phyloP scores from a whole-genome alignment of 2,113 vertebrate species.

The Xyliphius kryptos region DNA sequence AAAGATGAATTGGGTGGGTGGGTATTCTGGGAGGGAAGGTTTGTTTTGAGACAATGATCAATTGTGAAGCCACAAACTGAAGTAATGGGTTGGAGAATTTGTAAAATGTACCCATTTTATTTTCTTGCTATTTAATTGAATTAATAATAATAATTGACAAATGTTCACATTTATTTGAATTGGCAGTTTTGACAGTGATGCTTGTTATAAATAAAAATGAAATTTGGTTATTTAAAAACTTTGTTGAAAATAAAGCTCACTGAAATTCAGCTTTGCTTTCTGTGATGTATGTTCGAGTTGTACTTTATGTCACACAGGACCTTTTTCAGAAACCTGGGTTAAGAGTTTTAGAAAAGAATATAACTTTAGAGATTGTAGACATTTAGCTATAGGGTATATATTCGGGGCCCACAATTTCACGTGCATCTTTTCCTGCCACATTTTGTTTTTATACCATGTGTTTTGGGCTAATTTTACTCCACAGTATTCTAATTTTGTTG shows the following conservation, averaged over 20 bases:
- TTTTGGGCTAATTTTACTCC: too few relatives aligned
- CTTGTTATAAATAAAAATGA: constrained; percentile 50
- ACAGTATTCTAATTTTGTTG: too few relatives aligned
- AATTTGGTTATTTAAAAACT: constrained; percentile 53
- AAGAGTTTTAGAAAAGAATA: too few relatives aligned
- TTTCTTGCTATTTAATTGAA: background rate
- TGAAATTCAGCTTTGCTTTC: constrained; percentile 54
- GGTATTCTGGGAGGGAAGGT: constrained; percentile 21
- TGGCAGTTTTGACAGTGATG: constrained; percentile 65
- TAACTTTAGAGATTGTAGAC: too few relatives aligned
- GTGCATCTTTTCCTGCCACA: too few relatives aligned
- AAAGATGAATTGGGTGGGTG: constrained; percentile 28
- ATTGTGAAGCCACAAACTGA: constrained; percentile 31
- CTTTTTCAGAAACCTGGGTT: too few relatives aligned
- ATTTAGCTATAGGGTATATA: too few relatives aligned
- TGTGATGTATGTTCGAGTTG: too few relatives aligned
- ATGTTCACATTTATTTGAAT: constrained; percentile 12
- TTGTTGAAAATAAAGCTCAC: constrained; percentile 73
- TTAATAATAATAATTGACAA: constrained; percentile 5
- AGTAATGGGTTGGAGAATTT: constrained; percentile 45
- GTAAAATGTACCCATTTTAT: constrained; percentile 45
- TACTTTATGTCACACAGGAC: too few relatives aligned
- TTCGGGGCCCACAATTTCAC: too few relatives aligned
- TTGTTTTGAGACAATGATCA: constrained; percentile 30
- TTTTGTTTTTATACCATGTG: too few relatives aligned